phyloP scores from a whole-genome alignment of 2,888 invertebrate genomes.

The Ferdinandea cuprea region DNA sequence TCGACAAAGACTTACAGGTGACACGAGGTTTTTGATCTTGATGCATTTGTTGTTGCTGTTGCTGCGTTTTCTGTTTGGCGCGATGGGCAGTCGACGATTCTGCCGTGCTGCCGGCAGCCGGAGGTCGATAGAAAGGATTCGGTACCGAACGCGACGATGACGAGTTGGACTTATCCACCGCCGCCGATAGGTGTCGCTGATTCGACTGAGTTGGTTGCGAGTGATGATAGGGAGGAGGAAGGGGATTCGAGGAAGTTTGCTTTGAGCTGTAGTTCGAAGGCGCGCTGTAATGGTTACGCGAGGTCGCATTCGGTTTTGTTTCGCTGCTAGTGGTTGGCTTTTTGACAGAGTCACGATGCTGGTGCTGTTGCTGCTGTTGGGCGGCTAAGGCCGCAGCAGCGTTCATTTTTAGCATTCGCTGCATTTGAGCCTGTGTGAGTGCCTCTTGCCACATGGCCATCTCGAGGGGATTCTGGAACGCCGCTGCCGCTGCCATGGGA shows the following conservation, averaged over 20 bases:
- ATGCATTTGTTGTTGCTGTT: constrained; percentile 83
- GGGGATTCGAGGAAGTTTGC: constrained; percentile 41
- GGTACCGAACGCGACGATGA: constrained; percentile 75
- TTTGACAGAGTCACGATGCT: constrained; percentile 53
- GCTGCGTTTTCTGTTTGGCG: constrained; percentile 78
- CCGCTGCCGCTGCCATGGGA: constrained; percentile 76
- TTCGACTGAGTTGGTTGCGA: constrained; percentile 48
- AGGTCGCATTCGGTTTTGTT: constrained; percentile 6
- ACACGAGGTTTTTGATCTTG: constrained; percentile 85
- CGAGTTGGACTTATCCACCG: constrained; percentile 70
- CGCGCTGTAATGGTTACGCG: constrained; percentile 47
- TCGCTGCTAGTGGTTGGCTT: constrained; percentile 36
- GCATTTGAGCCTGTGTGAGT: constrained; percentile 85
- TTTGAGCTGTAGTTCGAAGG: constrained; percentile 33
- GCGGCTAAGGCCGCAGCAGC: constrained; percentile 66
- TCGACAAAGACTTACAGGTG: constrained; percentile 86
- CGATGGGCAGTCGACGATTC: constrained; percentile 67
- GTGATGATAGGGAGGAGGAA: constrained; percentile 67
- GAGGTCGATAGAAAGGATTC: constrained; percentile 84
- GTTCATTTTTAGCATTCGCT: constrained; percentile 81
- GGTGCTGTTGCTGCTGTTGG: constrained; percentile 78
- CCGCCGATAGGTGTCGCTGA: constrained; percentile 52
- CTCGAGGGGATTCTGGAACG: constrained; percentile 80
- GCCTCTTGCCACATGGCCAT: constrained; percentile 89
- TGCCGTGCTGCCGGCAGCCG: constrained; percentile 81